Conservation (phyloP, 2,797 vertebrate genomes). For the Silurus lanzhouensis region DNA sequence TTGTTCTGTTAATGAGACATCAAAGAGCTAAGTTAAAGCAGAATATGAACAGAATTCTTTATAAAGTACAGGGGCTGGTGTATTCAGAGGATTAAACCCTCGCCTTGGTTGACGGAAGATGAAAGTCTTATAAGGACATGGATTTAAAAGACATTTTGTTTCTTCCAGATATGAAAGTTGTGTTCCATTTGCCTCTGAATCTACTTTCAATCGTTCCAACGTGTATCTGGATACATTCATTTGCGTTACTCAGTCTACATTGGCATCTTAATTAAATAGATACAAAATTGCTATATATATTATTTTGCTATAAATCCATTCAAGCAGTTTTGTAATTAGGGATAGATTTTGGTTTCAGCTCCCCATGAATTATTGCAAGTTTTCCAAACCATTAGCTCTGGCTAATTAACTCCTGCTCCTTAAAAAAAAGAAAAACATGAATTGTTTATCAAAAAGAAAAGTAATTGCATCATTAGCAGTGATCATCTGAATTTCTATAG, state of each 20-base stretch:
- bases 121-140: not conserved
- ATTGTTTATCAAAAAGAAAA: not conserved
- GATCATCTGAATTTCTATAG: not conserved
- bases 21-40: too few species aligned
- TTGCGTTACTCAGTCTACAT: not conserved
- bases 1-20: not conserved
- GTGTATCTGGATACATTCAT: not conserved
- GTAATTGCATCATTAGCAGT: not conserved
- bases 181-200: not conserved
- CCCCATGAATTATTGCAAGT: too few species aligned
- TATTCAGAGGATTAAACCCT: not conserved
- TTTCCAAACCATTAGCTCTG: too few species aligned
- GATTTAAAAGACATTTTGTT: not conserved
- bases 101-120: not conserved
- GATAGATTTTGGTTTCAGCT: not conserved
- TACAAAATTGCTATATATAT: not conserved
- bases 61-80: not conserved
- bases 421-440: too few species aligned
- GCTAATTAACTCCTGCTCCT: too few species aligned
- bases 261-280: not conserved
- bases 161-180: not conserved
- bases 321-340: not conserved
- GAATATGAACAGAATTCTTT: not conserved
- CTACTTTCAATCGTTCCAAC: not conserved
- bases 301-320: not conserved